Base-by-base conservation (phyloP, 2,797 vertebrate species). In the Anabacerthia variegaticeps region DNA sequence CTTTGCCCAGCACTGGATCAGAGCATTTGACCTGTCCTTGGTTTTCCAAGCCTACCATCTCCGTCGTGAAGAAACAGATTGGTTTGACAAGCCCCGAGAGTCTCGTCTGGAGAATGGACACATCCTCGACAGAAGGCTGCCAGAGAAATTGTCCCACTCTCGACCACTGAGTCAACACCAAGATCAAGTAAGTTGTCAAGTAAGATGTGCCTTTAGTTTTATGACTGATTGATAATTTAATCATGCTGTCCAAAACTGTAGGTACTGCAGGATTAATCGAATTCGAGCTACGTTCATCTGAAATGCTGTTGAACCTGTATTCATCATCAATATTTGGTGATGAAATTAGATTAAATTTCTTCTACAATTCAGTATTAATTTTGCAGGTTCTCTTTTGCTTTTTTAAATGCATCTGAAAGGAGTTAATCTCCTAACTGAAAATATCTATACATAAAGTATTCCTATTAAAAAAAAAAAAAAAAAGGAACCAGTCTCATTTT, bases 71-170 rank as follows among this genome's bases (percentile, higher is more conserved):
- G 99, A 99, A 98, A 99, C 99, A 28, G 99, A 99, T 98, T 99
- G 99, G 99, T 99, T 99, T 98, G 99, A 99, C 98, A 99, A 99
- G 96, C 99, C 99, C 95, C 98, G 99, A 73, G 99, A 99, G 68
- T 98, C 98, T 68, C 98, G 98, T 83, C 97, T 98, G 93, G 99
- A 99, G 93, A 98, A 98, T n/a, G 98, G 98, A 90, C 98, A 98
- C 74, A 97, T 97, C 73, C 97, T 98, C 58, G 99, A 99, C 93
- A 97, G 98, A 96, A 99, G 99, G 98, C 98, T 99, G 21, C 98
- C 99, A 97, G 98, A 98, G 97, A 97, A 96, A 96, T 81, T 98
- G 89, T 63, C 98, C 80, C 98, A 98, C 88, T 97, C 97, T 85
- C 97, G 97, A 80, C 97, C 98, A 67, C 95, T 95, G 75, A 98